Base-by-base conservation (phyloP, 2,797 vertebrate genomes). In the Hipposideros larvatus region DNA sequence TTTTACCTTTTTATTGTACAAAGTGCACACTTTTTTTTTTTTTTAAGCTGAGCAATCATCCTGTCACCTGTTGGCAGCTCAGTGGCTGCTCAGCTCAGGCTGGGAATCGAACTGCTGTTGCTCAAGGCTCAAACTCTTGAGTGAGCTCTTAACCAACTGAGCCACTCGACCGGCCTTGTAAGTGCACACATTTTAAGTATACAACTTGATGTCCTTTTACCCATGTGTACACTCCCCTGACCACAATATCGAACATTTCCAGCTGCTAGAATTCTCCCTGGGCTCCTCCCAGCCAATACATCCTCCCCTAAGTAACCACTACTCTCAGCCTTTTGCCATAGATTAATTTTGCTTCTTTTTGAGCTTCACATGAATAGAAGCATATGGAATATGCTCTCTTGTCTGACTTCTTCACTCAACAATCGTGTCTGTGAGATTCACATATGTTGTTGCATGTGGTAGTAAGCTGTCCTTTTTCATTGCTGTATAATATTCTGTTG, bases 401-500 rank as follows among this genome's bases (percentile, higher is more conserved):
- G 13, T 19, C 9, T 34, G 34, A 15, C 24, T 77, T 53, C 28
- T 75, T 31, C 43, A 31, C 11, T 11, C 16, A 34, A 63, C 43
- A 53, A 11, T 34, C 21, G 2, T 7, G 7, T 65, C 83, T 28
- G 15, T 55, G 73, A 79, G 46, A 48, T 8, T 10, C 18, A 5
- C 2, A 4, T 13, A 5, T 2, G 5, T 37, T 18, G 31, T 19
- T 24, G 28, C 63, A 34, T 0, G 0, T 16, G 37, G 46, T n/a
- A 5, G 21, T 18, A 14, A 22, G 65, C 7, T 28, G 4, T 51
- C 34, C 46, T 63, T 86, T 61, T 90, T 77, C 34, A 1, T 31
- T 10, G 73, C 46, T 22, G 34, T 63, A 11, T 41, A n/a, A 48
- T 26, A 22, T n/a, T 78, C 31, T 37, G 28, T 22, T 2, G 13